Percentiles rank a stretch among this genome's conserved stretches.
These are phyloP conservation scores for Mallotus villosus DNA, from an alignment of 2,797 vertebrate species.

Conservation along the genomic window DNA sequence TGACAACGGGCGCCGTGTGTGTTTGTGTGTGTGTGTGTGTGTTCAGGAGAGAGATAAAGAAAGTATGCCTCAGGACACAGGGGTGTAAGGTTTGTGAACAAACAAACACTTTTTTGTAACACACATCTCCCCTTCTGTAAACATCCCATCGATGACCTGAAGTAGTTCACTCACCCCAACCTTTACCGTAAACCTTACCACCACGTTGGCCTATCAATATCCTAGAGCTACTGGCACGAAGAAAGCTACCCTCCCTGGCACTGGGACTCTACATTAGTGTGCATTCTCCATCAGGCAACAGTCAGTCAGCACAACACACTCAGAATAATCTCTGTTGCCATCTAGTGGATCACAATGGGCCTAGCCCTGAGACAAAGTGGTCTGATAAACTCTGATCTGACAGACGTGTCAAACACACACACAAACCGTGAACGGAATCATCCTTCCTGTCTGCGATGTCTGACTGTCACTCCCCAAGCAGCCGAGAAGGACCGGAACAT, in stretches of 20 bases:
- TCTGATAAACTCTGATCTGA: not conserved
- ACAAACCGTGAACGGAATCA: not conserved
- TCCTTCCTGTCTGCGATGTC: not conserved
- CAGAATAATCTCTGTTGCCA: conserved; percentile 47
- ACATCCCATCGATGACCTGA: not conserved
- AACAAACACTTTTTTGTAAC: conserved; percentile 62
- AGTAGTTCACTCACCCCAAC: too few relatives aligned
- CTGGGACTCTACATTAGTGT: not conserved
- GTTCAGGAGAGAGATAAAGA: conserved; percentile 48
- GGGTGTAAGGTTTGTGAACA: conserved; percentile 39
- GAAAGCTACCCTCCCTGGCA: not conserved
- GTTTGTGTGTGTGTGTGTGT: conserved; percentile 4
- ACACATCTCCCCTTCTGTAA: not conserved
- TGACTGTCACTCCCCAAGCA: not conserved
- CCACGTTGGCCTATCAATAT: not conserved
- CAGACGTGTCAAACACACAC: not conserved
- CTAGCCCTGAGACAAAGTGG: conserved; percentile 1
- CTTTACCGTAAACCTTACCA: too few relatives aligned
- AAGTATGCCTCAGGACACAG: conserved; percentile 40
- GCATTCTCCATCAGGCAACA: too few relatives aligned
- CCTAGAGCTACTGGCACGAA: not conserved
- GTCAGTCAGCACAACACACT: not conserved
- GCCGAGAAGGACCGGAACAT: not conserved
- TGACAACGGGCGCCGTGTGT: conserved; percentile 36
- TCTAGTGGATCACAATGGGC: conserved; percentile 41